Evolutionary conservation across 2,888 invertebrate genomes (phyloP).

Genomic region (Luperina testacea): DNA sequence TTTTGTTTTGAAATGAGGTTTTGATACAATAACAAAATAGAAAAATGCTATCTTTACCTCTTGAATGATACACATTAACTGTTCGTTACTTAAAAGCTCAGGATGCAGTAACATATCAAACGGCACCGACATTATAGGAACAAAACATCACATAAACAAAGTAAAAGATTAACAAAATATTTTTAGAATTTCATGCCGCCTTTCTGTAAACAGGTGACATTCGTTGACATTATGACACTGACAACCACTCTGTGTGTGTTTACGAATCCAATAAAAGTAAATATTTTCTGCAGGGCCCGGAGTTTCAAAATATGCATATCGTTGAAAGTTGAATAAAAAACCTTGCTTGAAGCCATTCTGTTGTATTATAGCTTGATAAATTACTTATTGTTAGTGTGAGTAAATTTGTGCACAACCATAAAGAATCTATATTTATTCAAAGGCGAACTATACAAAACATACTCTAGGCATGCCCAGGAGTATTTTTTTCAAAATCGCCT

Average conservation of each 20-base stretch:
- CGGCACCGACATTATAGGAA: constrained; percentile 78
- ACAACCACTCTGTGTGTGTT: constrained; percentile 20
- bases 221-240: constrained; percentile 26
- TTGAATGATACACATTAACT: constrained; percentile 81
- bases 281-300: too few relatives aligned
- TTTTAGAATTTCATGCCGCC: constrained; percentile 51
- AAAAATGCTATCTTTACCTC: constrained; percentile 74
- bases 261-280: constrained; percentile 7
- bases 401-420: background rate
- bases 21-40: constrained; percentile 30
- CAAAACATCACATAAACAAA: constrained; percentile 57
- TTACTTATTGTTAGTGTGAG: too few relatives aligned
- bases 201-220: constrained; percentile 29
- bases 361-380: background rate
- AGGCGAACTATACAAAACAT: constrained; percentile 7
- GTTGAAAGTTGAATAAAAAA: background rate
- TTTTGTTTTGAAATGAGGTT: constrained; percentile 40
- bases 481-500: background rate
- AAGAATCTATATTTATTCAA: background rate
- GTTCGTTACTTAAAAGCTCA: constrained; percentile 84
- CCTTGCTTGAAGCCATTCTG: fast-evolving
- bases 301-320: background rate
- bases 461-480: background rate
- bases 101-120: constrained; percentile 86
- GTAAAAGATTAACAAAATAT: constrained; percentile 36